Evolutionary conservation across 2,113 vertebrate genomes (phyloP).

Genomic region (Rissa tridactyla): DNA sequence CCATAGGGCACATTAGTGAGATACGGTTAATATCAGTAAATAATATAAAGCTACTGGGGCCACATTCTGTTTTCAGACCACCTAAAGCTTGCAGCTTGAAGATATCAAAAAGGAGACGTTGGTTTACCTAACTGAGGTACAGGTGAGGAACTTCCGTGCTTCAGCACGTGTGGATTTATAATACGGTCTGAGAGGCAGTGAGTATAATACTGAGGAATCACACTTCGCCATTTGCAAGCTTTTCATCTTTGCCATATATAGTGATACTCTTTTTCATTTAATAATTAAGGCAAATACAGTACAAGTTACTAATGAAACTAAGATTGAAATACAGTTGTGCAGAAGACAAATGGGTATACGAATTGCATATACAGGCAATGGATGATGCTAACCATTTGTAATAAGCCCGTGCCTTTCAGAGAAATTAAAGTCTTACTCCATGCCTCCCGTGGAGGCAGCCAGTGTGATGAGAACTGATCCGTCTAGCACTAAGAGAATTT

Average conservation of each 20-base stretch:
- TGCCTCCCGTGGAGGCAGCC: not conserved
- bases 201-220: not conserved
- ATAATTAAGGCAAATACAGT: slow-evolving; percentile 29
- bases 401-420: not conserved
- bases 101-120: not conserved
- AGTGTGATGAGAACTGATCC: slow-evolving; percentile 35
- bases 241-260: slow-evolving; percentile 1
- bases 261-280: slow-evolving; percentile 31
- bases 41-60: not conserved
- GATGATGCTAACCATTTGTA: not conserved
- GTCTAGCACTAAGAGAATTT: not conserved
- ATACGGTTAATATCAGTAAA: not conserved
- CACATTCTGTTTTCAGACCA: not conserved
- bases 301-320: slow-evolving; percentile 9
- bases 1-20: not conserved
- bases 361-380: not conserved
- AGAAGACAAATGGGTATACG: not conserved
- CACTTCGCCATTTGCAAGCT: not conserved
- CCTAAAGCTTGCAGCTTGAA: not conserved
- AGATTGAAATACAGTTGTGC: not conserved
- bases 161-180: not conserved
- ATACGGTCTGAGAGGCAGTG: not conserved
- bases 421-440: slow-evolving; percentile 31
- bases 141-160: slow-evolving; percentile 1
- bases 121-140: not conserved